Evolutionary conservation across 2,113 vertebrate genomes (phyloP), one percentile per base, ranked within the genome.

Genomic region (Eurystomus gularis): DNA sequence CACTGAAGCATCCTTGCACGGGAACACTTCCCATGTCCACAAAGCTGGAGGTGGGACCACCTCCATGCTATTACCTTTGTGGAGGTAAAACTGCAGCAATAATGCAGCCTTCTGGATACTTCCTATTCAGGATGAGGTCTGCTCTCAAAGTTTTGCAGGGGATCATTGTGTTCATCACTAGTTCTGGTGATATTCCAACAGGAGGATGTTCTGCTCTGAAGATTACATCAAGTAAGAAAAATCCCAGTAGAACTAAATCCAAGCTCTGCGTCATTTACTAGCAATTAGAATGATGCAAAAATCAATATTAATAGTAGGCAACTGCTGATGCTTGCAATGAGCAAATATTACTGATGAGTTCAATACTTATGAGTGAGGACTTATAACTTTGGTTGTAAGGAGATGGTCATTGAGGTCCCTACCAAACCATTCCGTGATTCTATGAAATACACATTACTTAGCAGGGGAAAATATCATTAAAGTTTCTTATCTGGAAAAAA

Each of bases 1-100:
- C 93, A 37, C 1, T 6, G 88, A 5, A 73, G 26, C 29, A 16
- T 33, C 85, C 64, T 66, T 1, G 0, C 49, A 16, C 0, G 6
- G 78, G 40, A 70, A 4, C 33, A 13, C 35, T 28, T 37, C 51
- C 71, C 42, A 2, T 1, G 4, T 14, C 79, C 37, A 8, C 35
- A 52, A 29, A n/a, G 42, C 39, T 24, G 55, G 9, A 42, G 55
- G 10, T 16, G 51, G 69, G 14, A 33, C 79, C 9, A n/a, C 35
- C 39, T 68, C 71, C 19, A 10, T 0, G 6, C 15, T 3, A 51
- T 21, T 51, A 7, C 10, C 25, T 57, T 6, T n/a, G n/a, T 24
- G 55, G 16, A 60, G 16, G 42, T n/a, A 23, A 40, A 80, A 13
- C 37, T 64, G 35, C 54, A 39, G 19, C 1, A 42, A 28, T 6